Evolutionary conservation across 2,113 vertebrate genomes (phyloP).

Genomic region (Acanthochromis polyacanthus): DNA sequence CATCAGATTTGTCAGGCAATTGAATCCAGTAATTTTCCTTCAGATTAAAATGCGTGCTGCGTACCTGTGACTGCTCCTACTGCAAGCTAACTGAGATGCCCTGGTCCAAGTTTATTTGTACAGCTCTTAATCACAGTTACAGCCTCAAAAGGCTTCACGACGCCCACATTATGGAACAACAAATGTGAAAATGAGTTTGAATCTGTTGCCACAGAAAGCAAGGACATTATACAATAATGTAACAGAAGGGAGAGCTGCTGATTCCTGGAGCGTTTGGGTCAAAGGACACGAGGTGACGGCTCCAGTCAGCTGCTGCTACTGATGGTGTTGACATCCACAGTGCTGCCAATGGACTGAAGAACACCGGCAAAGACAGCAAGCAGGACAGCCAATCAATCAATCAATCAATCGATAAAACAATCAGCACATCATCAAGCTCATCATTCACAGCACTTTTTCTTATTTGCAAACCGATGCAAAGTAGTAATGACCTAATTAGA

Average conservation of each 20-base stretch:
- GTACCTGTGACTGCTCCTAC: conserved; percentile 11
- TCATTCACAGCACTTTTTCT: conserved; percentile 38
- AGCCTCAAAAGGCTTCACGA: conserved; percentile 36
- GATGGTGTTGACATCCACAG: conserved; percentile 13
- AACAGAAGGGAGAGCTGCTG: conserved; percentile 16
- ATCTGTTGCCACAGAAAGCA: conserved; percentile 31
- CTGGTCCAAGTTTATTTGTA: conserved; percentile 45
- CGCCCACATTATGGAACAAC: conserved; percentile 37
- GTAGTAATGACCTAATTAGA: conserved; percentile 60
- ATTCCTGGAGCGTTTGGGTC: background rate
- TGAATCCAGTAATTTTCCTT: conserved; percentile 15
- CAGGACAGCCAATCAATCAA: conserved; percentile 44
- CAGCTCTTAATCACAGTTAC: conserved; percentile 49
- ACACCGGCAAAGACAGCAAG: conserved; percentile 7
- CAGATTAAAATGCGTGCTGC: conserved; percentile 7
- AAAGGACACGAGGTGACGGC: background rate
- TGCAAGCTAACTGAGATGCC: conserved; percentile 10
- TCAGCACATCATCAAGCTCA: conserved; percentile 42
- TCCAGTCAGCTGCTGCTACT: conserved; percentile 10
- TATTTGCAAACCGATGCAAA: conserved; percentile 53
- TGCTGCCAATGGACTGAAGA: background rate
- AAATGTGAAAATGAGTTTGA: conserved; percentile 38
- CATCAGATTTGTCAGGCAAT: conserved; percentile 48
- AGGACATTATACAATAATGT: conserved; percentile 17
- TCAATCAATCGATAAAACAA: conserved; percentile 33